phyloP scores from a whole-genome alignment of 2,113 vertebrate genomes.

The Sporophila hypoxantha region DNA sequence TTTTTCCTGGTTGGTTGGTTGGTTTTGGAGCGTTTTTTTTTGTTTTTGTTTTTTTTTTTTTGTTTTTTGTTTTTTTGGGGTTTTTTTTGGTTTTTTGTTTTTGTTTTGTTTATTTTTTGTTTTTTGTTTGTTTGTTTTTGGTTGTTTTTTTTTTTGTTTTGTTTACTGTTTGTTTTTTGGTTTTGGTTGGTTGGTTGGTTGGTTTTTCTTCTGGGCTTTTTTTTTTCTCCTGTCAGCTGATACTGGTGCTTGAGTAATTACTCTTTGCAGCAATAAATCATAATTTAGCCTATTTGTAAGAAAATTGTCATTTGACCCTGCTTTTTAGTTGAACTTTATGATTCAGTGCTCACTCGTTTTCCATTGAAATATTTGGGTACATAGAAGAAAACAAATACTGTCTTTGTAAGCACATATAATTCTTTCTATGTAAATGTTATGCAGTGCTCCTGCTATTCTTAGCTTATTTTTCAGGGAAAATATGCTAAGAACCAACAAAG shows the following conservation, averaged over 20 bases:
- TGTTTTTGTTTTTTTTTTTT: too few species aligned
- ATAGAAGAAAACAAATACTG: neutral
- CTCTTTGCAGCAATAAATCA: neutral
- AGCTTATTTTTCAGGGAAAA: neutral
- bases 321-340: neutral
- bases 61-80: too few species aligned
- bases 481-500: neutral
- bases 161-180: too few species aligned
- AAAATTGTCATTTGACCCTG: neutral
- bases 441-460: neutral
- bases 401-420: neutral
- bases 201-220: fast-evolving
- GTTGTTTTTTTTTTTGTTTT: too few species aligned
- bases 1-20: neutral
- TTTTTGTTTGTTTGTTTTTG: too few species aligned
- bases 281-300: neutral
- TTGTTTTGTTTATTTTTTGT: too few species aligned
- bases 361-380: neutral
- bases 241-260: neutral
- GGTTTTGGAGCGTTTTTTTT: neutral
- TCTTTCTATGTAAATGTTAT: neutral
- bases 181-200: too few species aligned
- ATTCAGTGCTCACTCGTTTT: neutral
- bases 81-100: neutral
- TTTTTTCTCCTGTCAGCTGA: neutral